Evolutionary conservation across 2,797 vertebrate genomes (phyloP).

Genomic region (Emydoidea blandingii): DNA sequence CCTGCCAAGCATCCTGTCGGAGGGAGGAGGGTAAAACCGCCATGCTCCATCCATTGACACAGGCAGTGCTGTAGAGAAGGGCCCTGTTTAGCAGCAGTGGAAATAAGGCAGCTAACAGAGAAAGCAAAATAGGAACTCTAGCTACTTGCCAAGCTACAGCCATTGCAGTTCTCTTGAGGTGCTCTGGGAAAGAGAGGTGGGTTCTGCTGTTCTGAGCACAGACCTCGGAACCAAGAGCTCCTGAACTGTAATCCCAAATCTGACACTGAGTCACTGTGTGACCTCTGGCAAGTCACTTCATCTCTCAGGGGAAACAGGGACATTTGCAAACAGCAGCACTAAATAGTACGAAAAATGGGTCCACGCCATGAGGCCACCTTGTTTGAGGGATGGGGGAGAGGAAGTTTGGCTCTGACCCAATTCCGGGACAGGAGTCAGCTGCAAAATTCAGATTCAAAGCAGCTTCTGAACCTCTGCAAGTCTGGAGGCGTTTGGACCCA

Average conservation of each 20-base stretch:
- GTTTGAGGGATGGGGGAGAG: too few species aligned
- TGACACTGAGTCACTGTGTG: not conserved
- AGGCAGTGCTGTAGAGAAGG: not conserved
- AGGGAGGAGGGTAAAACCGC: not conserved
- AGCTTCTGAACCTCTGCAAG: not conserved
- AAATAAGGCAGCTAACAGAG: not conserved
- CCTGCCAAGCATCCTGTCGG: fast-evolving
- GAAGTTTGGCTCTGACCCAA: not conserved
- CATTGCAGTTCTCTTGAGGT: not conserved
- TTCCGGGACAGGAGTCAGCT: not conserved
- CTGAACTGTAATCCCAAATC: not conserved
- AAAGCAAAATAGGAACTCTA: not conserved
- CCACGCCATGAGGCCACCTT: not conserved
- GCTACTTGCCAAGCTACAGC: not conserved
- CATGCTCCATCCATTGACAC: not conserved
- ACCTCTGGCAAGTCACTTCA: not conserved
- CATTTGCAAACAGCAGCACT: not conserved
- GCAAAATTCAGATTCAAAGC: not conserved
- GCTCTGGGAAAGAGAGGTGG: not conserved
- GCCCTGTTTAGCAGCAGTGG: not conserved
- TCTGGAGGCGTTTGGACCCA: not conserved
- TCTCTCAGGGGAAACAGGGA: not conserved
- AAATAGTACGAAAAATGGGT: not conserved
- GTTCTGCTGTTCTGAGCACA: not conserved
- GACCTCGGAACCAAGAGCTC: not conserved